Evolutionary conservation across 2,888 invertebrate genomes (phyloP).

Genomic region (Thymelicus acteon): DNA sequence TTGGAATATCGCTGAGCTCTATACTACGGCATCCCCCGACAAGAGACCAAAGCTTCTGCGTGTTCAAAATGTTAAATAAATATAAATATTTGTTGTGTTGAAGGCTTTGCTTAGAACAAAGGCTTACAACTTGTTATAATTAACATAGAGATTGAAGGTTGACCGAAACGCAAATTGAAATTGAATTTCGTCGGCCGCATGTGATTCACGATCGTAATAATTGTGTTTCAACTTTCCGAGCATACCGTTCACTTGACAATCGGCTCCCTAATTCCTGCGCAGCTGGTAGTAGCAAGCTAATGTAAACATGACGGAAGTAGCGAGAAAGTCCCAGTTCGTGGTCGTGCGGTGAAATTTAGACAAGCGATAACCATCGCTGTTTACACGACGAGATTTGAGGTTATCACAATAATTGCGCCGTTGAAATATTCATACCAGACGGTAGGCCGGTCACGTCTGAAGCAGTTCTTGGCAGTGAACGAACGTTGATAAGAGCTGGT

Average conservation of each 20-base stretch:
- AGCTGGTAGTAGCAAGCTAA: conserved; percentile 15
- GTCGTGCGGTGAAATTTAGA: conserved; percentile 57
- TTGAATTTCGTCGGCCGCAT: neutral
- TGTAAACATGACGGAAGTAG: conserved; percentile 49
- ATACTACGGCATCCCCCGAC: no score
- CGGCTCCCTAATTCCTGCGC: neutral
- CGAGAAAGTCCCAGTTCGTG: conserved; percentile 62
- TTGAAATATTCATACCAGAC: conserved; percentile 26
- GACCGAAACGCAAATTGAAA: neutral
- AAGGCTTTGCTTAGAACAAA: no score
- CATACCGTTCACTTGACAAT: neutral
- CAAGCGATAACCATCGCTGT: conserved; percentile 51
- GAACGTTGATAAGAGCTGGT: conserved; percentile 25
- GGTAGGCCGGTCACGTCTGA: conserved; percentile 41
- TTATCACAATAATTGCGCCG: conserved; percentile 51
- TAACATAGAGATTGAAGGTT: neutral
- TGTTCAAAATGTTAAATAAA: no score
- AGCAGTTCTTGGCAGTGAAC: conserved; percentile 35
- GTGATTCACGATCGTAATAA: neutral
- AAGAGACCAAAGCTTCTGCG: no score
- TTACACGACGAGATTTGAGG: conserved; percentile 49
- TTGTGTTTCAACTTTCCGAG: neutral
- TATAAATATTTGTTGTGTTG: no score
- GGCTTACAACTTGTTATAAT: no score
- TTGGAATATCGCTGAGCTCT: no score